These are phyloP conservation scores for Campylomormyrus numenius DNA, from an alignment of 2,113 vertebrate genomes.

Conservation along the genomic window DNA sequence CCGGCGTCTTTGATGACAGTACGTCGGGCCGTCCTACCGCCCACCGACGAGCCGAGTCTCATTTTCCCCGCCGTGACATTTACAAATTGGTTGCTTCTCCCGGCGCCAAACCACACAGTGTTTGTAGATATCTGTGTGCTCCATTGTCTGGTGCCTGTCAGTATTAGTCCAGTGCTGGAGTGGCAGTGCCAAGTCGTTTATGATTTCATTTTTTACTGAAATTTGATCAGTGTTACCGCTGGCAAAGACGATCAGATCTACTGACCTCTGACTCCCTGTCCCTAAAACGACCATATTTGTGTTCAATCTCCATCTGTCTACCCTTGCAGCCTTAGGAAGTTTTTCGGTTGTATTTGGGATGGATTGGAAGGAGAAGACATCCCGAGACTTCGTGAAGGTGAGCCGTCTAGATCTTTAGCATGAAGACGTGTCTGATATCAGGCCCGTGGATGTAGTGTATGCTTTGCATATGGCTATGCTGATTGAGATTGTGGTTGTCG, in stretches of 20 bases:
- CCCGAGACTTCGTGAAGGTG: conserved; percentile 96
- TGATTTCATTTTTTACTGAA: background rate
- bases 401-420: conserved; percentile 24
- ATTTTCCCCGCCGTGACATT: background rate
- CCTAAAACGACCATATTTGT: background rate
- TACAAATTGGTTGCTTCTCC: background rate
- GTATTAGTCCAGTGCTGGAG: background rate
- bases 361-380: conserved; percentile 98
- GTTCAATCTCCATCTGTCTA: background rate
- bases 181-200: background rate
- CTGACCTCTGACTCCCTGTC: background rate
- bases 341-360: conserved; percentile 93
- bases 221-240: background rate
- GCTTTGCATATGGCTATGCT: background rate
- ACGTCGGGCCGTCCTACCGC: conserved; percentile 47
- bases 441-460: background rate
- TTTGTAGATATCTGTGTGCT: background rate
- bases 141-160: background rate
- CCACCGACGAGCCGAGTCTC: background rate
- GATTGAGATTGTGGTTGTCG: background rate
- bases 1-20: conserved; percentile 98
- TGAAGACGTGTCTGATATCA: background rate
- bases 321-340: conserved; percentile 80
- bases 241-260: background rate
- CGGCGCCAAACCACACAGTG: background rate